Evolutionary conservation across 2,113 vertebrate genomes (phyloP).

Genomic region (Mastomys coucha): DNA sequence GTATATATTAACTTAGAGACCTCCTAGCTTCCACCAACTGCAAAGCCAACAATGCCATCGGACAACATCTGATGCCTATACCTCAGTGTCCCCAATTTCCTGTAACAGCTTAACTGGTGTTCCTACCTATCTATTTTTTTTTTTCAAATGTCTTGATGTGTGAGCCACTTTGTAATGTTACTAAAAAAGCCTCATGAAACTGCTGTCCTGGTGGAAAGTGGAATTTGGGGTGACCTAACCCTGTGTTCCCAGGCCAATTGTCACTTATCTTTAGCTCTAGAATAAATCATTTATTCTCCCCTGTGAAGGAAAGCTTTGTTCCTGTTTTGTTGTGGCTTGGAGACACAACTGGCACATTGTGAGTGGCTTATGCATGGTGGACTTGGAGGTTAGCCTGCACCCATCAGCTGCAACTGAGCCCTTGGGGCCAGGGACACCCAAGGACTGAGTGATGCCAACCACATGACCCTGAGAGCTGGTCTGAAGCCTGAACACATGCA

Average conservation of each 20-base stretch:
- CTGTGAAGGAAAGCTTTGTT: background rate
- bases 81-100: background rate
- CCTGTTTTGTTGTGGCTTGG: background rate
- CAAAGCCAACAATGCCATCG: background rate
- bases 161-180: background rate
- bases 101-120: background rate
- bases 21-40: too few species aligned
- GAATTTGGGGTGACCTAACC: background rate
- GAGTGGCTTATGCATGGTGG: background rate
- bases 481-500: background rate
- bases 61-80: background rate
- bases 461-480: fast-evolving
- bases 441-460: background rate
- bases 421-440: background rate
- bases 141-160: background rate
- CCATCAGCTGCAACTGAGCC: background rate
- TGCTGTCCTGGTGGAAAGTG: background rate
- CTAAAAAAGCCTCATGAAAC: background rate
- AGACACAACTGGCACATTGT: background rate
- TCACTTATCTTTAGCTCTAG: background rate
- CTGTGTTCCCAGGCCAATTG: background rate
- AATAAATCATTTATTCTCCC: background rate
- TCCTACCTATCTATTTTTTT: background rate
- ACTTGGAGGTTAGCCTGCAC: fast-evolving
- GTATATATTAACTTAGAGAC: background rate